Base-by-base conservation (phyloP, 1,140 invertebrate species). In the Diabrotica undecimpunctata region DNA sequence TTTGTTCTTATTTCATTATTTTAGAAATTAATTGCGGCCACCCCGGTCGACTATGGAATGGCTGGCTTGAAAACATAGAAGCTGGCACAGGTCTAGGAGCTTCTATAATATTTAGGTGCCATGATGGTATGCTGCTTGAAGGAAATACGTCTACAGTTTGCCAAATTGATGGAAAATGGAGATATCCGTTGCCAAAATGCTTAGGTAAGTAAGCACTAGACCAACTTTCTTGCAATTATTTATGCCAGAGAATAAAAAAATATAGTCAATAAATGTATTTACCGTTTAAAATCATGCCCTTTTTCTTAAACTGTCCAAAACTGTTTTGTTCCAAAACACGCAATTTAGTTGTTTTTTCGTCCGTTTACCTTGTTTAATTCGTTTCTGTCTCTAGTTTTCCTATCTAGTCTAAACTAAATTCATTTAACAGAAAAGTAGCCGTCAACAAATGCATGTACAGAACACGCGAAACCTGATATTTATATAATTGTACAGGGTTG, bases 1-100 rank as follows among this genome's bases (percentile, higher is more conserved):
- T n/a, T n/a, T n/a, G n/a, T n/a, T n/a, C n/a, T 8, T 8, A 46
- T 46, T 8, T 46, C n/a, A 5, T 37, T 52, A 56, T 66, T 66
- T 66, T 75, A 91, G 96, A 97, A 82, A 97, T 98, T 73, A 93
- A 97, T 81, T 99, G 96, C 79, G 93, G 94, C 2, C 87, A 90
- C 70, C 94, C 95, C 0, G 94, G 94, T 5, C 84, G 88, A 14
- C 82, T 98, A 0, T 93, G 92, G 83, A 98, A 98, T 77, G 96
- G 96, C 7, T 98, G 95, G 90, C 84, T 98, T 62, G 94, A 98
- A 79, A 96, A 96, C 72, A 92, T 93, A 58, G 92, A 94, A 70
- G 85, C 87, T 10, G 93, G 93, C 14, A 96, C 94, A 6, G 92
- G 89, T 0, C 83, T 96, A 25, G 95, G 95, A 0, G 90, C 94